Evolutionary conservation across 1,140 invertebrate species (phyloP).

Genomic region (Brachionus plicatilis): DNA sequence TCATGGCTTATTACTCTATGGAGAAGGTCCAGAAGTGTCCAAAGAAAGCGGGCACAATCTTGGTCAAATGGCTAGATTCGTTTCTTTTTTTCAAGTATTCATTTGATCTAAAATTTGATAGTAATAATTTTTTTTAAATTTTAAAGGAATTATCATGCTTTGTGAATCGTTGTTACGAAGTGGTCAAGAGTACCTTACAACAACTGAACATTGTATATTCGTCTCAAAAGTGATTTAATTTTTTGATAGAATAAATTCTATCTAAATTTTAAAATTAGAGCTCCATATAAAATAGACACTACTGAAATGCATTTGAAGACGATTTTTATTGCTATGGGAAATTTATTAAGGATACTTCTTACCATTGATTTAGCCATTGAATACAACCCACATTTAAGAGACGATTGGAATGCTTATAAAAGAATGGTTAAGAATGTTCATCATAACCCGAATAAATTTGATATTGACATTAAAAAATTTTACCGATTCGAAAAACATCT

Average conservation of each 20-base stretch:
- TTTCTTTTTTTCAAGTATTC: conserved; percentile 61
- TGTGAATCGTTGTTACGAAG: conserved; percentile 64
- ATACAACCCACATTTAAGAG: conserved; percentile 60
- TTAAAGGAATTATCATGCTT: conserved; percentile 62
- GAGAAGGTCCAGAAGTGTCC: conserved; percentile 53
- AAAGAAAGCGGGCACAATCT: conserved; percentile 46
- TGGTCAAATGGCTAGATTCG: conserved; percentile 57
- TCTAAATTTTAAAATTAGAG: neutral
- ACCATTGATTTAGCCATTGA: conserved; percentile 68
- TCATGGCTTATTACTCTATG: conserved; percentile 62
- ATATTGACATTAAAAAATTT: conserved; percentile 60
- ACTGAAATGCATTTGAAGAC: conserved; percentile 54
- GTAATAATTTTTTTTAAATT: neutral
- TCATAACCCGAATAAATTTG: conserved; percentile 65
- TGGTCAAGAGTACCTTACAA: conserved; percentile 62
- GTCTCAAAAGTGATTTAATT: conserved; percentile 41
- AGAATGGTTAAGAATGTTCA: conserved; percentile 65
- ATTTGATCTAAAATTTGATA: neutral
- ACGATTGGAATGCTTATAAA: conserved; percentile 66
- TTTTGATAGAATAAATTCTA: neutral
- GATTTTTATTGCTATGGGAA: conserved; percentile 63
- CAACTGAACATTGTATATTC: conserved; percentile 64
- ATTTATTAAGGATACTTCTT: conserved; percentile 65
- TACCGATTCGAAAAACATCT: conserved; percentile 65
- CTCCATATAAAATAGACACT: neutral